Base-by-base conservation (phyloP, 2,113 vertebrate genomes). In the Mustela lutreola region DNA sequence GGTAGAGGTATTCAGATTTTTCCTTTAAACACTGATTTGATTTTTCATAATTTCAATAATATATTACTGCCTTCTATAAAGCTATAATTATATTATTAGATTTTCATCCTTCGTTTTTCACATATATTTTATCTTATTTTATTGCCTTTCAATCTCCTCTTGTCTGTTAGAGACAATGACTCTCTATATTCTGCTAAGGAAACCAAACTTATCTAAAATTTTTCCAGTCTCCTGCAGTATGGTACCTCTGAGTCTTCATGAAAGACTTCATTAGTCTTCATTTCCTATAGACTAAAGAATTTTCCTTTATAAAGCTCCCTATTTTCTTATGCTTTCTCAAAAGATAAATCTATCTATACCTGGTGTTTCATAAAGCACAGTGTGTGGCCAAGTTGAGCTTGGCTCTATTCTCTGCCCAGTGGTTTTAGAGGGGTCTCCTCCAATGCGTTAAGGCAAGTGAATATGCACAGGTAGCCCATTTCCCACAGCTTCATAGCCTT, bases 41-140 rank as follows among this genome's bases (percentile, higher is more conserved):
- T 33, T 96, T 87, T 95, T 78, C 45, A 86, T 7, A 75, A 48
- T 60, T 92, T 95, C n/a, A n/a, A 8, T 78, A 70, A 65, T 45
- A 33, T 75, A 33, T 86, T 36, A n/a, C 15, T 89, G 36, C 33
- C 5, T 91, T 84, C 81, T 88, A 11, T 60, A 65, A 87, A 5
- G n/a, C 18, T 67, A 67, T 73, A 79, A 73, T 91, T 86, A 56
- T 48, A 39, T 65, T 92, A 82, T 11, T 86, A 2, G 70, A 86
- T 76, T 86, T 94, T 97, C 50, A 31, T 53, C 2, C 6, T 67
- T 71, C 8, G 16, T 90, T 93, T 39, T 83, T 91, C 26, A 83
- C 1, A 33, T 80, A 19, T 21, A 71, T 39, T 96, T 91, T 63
- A 84, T 83, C 60, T 92, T 70, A 86, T 89, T 92, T 75, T 76